Conservation (phyloP, 2,797 vertebrate genomes). For the Percopsis omiscomaycus region DNA sequence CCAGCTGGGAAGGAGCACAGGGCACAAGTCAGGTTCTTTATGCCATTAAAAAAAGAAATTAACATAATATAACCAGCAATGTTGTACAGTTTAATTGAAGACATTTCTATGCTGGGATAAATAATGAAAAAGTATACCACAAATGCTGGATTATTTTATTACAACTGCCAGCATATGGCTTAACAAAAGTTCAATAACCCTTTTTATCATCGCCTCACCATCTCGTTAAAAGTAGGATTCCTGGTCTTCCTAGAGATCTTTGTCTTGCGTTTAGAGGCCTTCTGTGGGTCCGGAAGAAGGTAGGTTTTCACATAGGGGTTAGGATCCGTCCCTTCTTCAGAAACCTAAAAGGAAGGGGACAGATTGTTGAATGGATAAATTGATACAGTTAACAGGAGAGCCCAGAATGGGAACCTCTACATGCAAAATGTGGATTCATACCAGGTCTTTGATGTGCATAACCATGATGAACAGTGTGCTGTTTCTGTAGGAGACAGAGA, state of each 20-base stretch:
- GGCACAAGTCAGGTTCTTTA: too few relatives aligned
- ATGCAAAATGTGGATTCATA: conserved; percentile 57
- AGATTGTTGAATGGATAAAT: background rate
- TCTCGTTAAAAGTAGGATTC: conserved; percentile 98
- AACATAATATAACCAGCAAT: background rate
- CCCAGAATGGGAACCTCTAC: background rate
- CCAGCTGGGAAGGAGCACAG: conserved; percentile 77
- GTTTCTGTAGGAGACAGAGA: conserved; percentile 96
- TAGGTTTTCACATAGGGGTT: conserved; percentile 99
- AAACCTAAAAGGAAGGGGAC: conserved; percentile 76
- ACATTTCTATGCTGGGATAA: too few relatives aligned
- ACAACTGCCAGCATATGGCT: too few relatives aligned
- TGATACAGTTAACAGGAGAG: background rate
- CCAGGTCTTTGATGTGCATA: conserved; percentile 98
- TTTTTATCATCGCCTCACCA: conserved; percentile 72
- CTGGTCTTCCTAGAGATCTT: conserved; percentile 94
- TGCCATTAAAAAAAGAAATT: background rate
- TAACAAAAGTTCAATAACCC: background rate
- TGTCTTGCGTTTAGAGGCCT: conserved; percentile 97
- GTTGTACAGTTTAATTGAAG: too few relatives aligned
- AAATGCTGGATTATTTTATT: too few relatives aligned
- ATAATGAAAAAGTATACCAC: too few relatives aligned
- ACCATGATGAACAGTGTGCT: conserved; percentile 98
- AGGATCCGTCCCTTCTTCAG: conserved; percentile 92
- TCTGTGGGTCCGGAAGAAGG: conserved; percentile 92